Conservation (phyloP, 2,113 vertebrate species). For the Neolamprologus hecqui region DNA sequence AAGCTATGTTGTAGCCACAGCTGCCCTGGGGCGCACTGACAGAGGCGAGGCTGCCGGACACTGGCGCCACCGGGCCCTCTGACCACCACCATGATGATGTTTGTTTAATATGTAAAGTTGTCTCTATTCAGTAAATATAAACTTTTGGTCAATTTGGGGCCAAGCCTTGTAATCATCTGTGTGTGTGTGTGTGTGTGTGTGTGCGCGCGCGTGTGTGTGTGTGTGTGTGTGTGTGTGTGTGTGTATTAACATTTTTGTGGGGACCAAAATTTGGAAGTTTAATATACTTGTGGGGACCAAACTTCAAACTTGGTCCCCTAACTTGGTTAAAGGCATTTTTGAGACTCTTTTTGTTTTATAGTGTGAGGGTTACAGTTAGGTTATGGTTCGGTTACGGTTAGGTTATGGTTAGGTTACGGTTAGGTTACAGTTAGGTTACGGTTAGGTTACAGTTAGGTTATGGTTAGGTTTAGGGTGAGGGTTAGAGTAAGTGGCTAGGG, state of each 20-base stretch:
- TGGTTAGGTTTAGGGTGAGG: not conserved
- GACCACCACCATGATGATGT: not conserved
- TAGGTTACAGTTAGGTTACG: not conserved
- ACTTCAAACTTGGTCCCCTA: not conserved
- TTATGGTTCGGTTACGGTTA: fast-evolving
- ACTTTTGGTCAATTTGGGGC: not conserved
- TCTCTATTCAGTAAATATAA: not conserved
- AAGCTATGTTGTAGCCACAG: no score
- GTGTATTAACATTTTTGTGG: not conserved
- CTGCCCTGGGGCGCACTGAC: no score
- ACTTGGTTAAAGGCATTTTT: not conserved
- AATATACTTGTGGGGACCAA: not conserved
- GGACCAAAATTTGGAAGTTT: not conserved
- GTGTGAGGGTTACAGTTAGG: no score
- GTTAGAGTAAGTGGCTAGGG: not conserved
- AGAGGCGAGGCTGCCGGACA: no score
- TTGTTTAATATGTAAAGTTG: not conserved
- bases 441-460: not conserved
- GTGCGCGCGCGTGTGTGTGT: fast-evolving
- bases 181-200: not conserved
- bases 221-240: not conserved
- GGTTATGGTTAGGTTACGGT: not conserved
- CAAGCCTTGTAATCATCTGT: not conserved
- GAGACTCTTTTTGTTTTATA: not conserved
- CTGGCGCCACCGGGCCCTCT: no score